These are phyloP conservation scores for Sceloporus tristichus DNA, from an alignment of 2,113 vertebrate genomes.

Conservation along the genomic window DNA sequence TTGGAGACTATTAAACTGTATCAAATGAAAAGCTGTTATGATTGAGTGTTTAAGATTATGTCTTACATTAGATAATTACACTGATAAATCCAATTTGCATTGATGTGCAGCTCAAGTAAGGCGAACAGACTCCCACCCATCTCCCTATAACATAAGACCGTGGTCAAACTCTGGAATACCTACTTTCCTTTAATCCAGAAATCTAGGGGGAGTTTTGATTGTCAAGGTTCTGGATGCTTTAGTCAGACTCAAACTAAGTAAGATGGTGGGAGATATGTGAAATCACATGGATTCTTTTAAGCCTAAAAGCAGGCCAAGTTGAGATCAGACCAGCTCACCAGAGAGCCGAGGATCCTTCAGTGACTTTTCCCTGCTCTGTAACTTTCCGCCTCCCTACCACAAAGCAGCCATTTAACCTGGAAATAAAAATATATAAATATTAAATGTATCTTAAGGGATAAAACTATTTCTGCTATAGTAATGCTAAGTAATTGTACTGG, in stretches of 20 bases:
- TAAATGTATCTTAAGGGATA: not conserved
- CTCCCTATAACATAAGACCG: not conserved
- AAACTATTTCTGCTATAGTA: not conserved
- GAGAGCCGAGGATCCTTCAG: not conserved
- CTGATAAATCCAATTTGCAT: constrained; percentile 34
- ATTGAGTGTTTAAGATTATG: constrained; percentile 48
- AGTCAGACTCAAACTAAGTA: not conserved
- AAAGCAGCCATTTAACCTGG: not conserved
- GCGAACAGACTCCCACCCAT: not conserved
- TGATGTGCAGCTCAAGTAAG: constrained; percentile 45
- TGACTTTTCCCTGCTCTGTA: not conserved
- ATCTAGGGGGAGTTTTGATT: not conserved
- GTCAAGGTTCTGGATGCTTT: not conserved
- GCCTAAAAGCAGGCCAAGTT: not conserved
- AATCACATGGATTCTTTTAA: not conserved
- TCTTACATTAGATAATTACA: constrained; percentile 40
- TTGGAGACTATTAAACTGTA: constrained; percentile 60
- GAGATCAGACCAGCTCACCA: not conserved
- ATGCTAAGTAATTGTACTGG: not conserved
- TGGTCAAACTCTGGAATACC: constrained; percentile 18
- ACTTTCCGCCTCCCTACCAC: not conserved
- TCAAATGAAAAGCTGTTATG: constrained; percentile 57
- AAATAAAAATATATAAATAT: not conserved
- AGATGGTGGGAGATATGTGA: not conserved
- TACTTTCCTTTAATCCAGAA: not conserved